Evolutionary conservation across 2,888 invertebrate species (phyloP), one percentile per base, ranked within the genome.

Genomic region (Macrosoma leucophasiata): DNA sequence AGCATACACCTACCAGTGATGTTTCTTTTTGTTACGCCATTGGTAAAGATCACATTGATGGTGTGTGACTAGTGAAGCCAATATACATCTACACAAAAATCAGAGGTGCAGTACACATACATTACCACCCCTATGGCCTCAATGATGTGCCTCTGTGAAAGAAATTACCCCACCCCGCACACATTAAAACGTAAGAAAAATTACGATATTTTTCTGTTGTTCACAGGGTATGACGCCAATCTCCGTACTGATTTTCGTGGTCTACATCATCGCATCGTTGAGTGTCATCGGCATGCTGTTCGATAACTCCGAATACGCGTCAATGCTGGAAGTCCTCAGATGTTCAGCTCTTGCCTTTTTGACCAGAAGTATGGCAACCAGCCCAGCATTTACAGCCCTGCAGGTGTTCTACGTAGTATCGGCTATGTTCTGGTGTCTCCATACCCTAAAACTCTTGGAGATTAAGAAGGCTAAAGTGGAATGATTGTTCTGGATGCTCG

Each of bases 281-380:
- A 89, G 89, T 0, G 77, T 88, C 13, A 90, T 92, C 29, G 92
- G 92, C 1, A 86, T 92, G 84, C 62, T 92, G 5, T 89, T 92
- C 50, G 92, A 92, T 50, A 87, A 89, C 49, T 86, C 87, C 22
- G 82, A 86, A 4, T 78, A 87, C 48, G 90, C 90, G 0, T 84
- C 87, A 4, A 55, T 87, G 1, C 71, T 90, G 18, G 93, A 93
- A 66, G 81, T 91, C 1, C 41, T 86, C 1, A 85, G 92, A 6
- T 92, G 92, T 55, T 78, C 87, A n/a, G 62, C 88, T 0, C 74
- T 90, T 12, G 86, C 90, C 1, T 81, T 76, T 62, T 50, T 79
- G 1, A 67, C 72, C 2, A 75, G 84, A 37, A 68, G 75, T 32
- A 59, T 84, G 1, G 52, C 76, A n/a, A 55, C 79, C 13, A 72